These are phyloP conservation scores for Lophotis ruficrista DNA, from an alignment of 2,113 vertebrate species.

Conservation along the genomic window DNA sequence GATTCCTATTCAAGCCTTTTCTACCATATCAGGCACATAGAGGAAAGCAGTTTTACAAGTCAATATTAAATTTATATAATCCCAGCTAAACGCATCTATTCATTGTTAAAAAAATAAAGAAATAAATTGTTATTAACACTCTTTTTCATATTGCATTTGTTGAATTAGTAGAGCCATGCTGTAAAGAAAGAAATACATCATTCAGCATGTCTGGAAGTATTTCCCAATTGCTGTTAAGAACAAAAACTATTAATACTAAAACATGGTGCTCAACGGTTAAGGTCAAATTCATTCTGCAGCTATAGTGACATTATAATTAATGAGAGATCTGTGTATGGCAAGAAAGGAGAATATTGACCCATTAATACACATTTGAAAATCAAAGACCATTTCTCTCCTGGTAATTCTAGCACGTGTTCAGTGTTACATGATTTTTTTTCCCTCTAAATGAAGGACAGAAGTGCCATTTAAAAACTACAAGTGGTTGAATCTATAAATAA, in stretches of 20 bases:
- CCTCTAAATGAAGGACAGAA: constrained; percentile 21
- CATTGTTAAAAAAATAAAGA: background rate
- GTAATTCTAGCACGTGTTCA: background rate
- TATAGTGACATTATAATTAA: constrained; percentile 38
- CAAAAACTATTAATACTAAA: constrained; percentile 51
- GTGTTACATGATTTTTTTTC: background rate
- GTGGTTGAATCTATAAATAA: background rate
- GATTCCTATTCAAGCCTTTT: background rate
- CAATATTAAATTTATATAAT: background rate
- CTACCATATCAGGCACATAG: background rate
- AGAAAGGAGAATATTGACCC: constrained; percentile 46
- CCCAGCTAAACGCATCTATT: background rate
- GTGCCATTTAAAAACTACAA: constrained; percentile 14
- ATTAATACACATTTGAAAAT: constrained; percentile 56
- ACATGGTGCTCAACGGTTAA: background rate
- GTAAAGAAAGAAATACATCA: background rate
- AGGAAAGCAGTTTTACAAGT: background rate
- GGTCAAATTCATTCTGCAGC: constrained; percentile 58
- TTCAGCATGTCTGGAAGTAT: constrained; percentile 1
- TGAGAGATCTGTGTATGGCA: constrained; percentile 34
- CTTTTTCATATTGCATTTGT: background rate
- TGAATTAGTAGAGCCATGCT: background rate
- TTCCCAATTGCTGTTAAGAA: constrained; percentile 40
- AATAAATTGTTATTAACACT: background rate
- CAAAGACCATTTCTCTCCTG: constrained; percentile 40